Percentiles rank a stretch among this genome's conserved stretches.
These are phyloP conservation scores for Papilio polyxenes DNA, from an alignment of 1,140 invertebrate genomes.

Conservation along the genomic window DNA sequence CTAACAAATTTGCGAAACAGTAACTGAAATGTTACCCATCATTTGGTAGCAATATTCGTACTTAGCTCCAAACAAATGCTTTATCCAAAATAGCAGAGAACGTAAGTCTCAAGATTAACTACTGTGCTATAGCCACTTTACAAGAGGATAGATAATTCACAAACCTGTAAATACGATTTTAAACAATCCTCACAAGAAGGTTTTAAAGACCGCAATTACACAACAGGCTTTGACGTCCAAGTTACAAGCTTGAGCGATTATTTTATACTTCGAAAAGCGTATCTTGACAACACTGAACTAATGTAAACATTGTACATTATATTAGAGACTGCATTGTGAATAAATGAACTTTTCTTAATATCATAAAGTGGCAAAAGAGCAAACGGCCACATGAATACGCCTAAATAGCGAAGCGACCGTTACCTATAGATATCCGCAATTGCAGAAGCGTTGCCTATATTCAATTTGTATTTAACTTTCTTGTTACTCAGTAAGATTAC, in stretches of 20 bases:
- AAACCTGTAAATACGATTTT: constrained; percentile 37
- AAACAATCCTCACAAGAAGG: constrained; percentile 38
- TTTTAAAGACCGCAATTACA: constrained; percentile 45
- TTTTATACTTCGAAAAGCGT: background rate
- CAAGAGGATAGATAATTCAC: constrained; percentile 23
- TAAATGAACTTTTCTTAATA: no score
- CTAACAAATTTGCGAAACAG: background rate
- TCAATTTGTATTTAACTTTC: no score
- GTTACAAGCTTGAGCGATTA: constrained; percentile 39
- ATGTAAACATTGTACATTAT: background rate
- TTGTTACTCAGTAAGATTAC: no score
- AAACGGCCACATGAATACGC: no score
- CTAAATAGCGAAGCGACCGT: no score
- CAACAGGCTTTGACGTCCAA: constrained; percentile 30
- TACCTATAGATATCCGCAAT: no score
- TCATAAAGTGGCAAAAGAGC: no score
- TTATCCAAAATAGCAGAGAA: background rate
- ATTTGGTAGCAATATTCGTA: background rate
- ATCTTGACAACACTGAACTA: background rate
- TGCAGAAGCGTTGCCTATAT: no score
- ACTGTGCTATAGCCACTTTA: constrained; percentile 5
- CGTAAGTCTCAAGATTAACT: background rate
- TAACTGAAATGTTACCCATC: background rate
- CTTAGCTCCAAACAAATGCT: background rate
- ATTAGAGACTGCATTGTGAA: no score